A percentile compares a stretch with the other conserved stretches of the same genome.
Evolutionary conservation across 2,888 invertebrate genomes (phyloP).

Genomic region (Sthenelais limicola): DNA sequence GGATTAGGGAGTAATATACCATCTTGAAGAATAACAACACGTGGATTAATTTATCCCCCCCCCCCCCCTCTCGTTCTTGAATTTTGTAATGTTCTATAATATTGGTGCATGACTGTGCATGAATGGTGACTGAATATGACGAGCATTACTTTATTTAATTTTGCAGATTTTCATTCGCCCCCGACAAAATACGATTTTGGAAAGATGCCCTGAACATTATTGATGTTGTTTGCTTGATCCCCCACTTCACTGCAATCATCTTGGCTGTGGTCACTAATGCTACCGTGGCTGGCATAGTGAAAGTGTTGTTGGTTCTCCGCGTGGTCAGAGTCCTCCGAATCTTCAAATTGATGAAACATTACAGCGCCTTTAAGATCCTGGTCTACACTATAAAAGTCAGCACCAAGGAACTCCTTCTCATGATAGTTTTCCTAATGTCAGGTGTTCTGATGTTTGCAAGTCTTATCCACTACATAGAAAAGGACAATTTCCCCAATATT

Average conservation of each 20-base stretch:
- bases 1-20: too few relatives aligned
- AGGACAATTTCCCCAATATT: slow-evolving; percentile 68
- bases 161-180: slow-evolving; percentile 50
- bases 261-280: slow-evolving; percentile 53
- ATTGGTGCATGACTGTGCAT: too few relatives aligned
- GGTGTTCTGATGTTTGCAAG: slow-evolving; percentile 71
- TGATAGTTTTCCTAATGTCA: slow-evolving; percentile 69
- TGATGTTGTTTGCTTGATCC: slow-evolving; percentile 67
- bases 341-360: slow-evolving; percentile 72
- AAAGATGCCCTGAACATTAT: slow-evolving; percentile 66
- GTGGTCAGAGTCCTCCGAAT: slow-evolving; percentile 68
- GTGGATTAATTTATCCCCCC: too few relatives aligned
- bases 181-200: slow-evolving; percentile 61
- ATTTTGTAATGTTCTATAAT: too few relatives aligned
- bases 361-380: slow-evolving; percentile 70
- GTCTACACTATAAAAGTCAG: slow-evolving; percentile 70
- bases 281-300: slow-evolving; percentile 39
- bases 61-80: too few relatives aligned
- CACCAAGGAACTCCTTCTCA: slow-evolving; percentile 68
- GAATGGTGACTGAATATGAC: too few relatives aligned
- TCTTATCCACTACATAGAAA: slow-evolving; percentile 68
- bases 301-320: slow-evolving; percentile 56
- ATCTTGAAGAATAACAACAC: too few relatives aligned
- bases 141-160: too few relatives aligned
- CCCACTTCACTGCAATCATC: slow-evolving; percentile 65